Evolutionary conservation across 1,140 invertebrate genomes (phyloP).

Genomic region (Bathynomus jamesi): DNA sequence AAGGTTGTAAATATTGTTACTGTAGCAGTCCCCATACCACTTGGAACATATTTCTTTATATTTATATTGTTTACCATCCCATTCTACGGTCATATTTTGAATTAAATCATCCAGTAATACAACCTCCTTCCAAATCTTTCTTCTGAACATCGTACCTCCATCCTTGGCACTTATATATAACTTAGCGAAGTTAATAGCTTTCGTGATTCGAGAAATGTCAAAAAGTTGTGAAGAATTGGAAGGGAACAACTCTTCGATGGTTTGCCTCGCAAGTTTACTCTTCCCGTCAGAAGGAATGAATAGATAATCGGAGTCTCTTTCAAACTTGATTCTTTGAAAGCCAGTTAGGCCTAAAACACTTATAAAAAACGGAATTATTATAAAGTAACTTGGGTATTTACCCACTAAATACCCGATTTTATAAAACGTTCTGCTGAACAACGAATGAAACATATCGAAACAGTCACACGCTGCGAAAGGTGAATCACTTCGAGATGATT

Average conservation of each 20-base stretch:
- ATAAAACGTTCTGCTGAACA: slow-evolving; percentile 54
- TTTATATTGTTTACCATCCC: slow-evolving; percentile 57
- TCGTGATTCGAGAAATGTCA: slow-evolving; percentile 73
- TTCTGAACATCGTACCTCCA: slow-evolving; percentile 66
- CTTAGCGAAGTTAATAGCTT: slow-evolving; percentile 63
- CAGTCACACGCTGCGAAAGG: not conserved
- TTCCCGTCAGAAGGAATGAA: slow-evolving; percentile 79
- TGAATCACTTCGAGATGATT: not conserved
- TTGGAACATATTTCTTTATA: slow-evolving; percentile 75
- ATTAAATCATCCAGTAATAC: slow-evolving; percentile 65
- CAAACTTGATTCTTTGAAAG: slow-evolving; percentile 67
- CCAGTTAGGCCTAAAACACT: slow-evolving; percentile 74
- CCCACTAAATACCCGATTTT: slow-evolving; percentile 70
- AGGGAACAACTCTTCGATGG: slow-evolving; percentile 75
- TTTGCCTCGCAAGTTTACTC: slow-evolving; percentile 60
- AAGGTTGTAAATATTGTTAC: slow-evolving; percentile 76
- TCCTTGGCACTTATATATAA: slow-evolving; percentile 77
- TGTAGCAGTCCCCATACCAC: slow-evolving; percentile 72
- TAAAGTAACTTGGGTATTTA: slow-evolving; percentile 73
- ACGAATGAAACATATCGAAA: not conserved
- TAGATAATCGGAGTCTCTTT: slow-evolving; percentile 86
- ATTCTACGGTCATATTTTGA: slow-evolving; percentile 61
- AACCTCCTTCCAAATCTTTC: slow-evolving; percentile 69
- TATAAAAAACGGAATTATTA: slow-evolving; percentile 73
- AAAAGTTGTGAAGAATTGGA: slow-evolving; percentile 79